Evolutionary conservation across 2,797 vertebrate species (phyloP).

Genomic region (Oreochromis grahami): DNA sequence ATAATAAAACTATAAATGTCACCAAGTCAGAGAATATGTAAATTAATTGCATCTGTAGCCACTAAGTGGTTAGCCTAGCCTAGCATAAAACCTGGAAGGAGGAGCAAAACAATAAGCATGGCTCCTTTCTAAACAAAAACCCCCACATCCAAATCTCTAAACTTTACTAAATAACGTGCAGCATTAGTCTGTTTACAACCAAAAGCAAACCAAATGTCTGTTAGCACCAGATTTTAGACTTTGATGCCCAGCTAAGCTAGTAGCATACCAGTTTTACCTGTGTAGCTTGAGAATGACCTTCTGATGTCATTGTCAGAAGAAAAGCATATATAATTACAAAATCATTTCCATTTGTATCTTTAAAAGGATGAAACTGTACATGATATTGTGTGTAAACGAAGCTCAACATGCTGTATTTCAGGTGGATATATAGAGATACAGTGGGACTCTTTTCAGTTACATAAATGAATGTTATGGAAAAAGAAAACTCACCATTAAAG

Average conservation of each 20-base stretch:
- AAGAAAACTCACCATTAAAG: not conserved
- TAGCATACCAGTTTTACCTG: not conserved
- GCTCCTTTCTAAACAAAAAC: not conserved
- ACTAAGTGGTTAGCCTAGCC: not conserved
- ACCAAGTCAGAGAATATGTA: not conserved
- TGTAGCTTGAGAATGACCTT: not conserved
- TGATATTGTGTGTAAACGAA: not conserved
- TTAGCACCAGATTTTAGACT: not conserved
- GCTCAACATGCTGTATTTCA: not conserved
- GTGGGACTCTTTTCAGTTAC: not conserved
- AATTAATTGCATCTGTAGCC: not conserved
- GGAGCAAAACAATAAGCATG: not conserved
- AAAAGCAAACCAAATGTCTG: not conserved
- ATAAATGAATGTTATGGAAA: not conserved
- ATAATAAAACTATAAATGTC: not conserved
- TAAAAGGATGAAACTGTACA: not conserved
- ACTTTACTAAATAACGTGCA: accelerated
- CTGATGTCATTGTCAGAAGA: not conserved
- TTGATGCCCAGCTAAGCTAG: not conserved
- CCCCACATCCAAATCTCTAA: not conserved
- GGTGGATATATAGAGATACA: not conserved
- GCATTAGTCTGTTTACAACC: too few species aligned
- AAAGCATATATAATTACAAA: not conserved
- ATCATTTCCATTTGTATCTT: not conserved
- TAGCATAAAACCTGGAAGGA: not conserved